These are phyloP conservation scores for Heliconius charithonia DNA, from an alignment of 2,888 invertebrate genomes.

Conservation along the genomic window DNA sequence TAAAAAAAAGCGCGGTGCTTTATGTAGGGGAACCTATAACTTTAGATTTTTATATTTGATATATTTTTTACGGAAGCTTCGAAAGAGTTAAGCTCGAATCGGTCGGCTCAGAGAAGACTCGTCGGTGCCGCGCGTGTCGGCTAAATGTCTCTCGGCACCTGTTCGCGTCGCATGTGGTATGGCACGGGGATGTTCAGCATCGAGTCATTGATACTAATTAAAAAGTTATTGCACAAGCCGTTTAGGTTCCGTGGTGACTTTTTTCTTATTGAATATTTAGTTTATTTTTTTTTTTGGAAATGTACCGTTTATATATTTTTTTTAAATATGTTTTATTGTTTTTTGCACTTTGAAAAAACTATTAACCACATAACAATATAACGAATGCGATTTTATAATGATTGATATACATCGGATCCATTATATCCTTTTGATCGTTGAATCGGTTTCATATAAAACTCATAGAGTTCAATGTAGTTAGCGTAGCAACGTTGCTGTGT, in stretches of 20 bases:
- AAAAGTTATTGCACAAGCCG: slow-evolving; percentile 36
- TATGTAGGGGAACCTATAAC: background rate
- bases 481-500: slow-evolving; percentile 1
- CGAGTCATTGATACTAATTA: slow-evolving; percentile 40
- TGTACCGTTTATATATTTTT: background rate
- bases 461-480: slow-evolving; percentile 27
- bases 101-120: slow-evolving; percentile 56
- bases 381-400: slow-evolving; percentile 52
- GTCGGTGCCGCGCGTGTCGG: slow-evolving; percentile 71
- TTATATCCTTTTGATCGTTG: slow-evolving; percentile 47
- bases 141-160: slow-evolving; percentile 73
- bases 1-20: slow-evolving; percentile 16
- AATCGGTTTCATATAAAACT: slow-evolving; percentile 31
- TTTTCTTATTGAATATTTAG: background rate
- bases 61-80: slow-evolving; percentile 9
- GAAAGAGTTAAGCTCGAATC: background rate
- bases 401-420: slow-evolving; percentile 58
- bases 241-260: slow-evolving; percentile 33
- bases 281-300: background rate
- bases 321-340: background rate
- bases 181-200: slow-evolving; percentile 53
- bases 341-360: background rate
- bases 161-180: slow-evolving; percentile 55
- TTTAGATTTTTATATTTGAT: background rate
- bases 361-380: slow-evolving; percentile 4